These are phyloP conservation scores for Sinotaia quadrata DNA, from an alignment of 2,888 invertebrate species.

Conservation along the genomic window DNA sequence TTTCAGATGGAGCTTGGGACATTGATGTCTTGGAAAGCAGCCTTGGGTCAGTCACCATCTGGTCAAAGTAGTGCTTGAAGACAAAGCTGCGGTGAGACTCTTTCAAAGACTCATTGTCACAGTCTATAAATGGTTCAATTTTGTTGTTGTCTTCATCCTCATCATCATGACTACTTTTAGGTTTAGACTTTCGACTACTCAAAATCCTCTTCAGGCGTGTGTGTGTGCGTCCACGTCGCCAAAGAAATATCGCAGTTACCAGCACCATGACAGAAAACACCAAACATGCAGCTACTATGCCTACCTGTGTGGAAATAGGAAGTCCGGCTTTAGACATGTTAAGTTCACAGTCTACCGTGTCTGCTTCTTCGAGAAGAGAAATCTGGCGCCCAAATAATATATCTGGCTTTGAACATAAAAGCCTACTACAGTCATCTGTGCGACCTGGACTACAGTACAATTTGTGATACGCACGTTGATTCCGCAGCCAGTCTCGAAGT, in stretches of 20 bases:
- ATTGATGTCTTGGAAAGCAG: slow-evolving; percentile 28
- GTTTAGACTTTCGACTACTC: slow-evolving; percentile 28
- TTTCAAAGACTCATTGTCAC: slow-evolving; percentile 54
- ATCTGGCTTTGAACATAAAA: slow-evolving; percentile 48
- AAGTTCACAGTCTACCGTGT: slow-evolving; percentile 36
- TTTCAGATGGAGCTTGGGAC: slow-evolving; percentile 10
- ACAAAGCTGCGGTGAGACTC: slow-evolving; percentile 65
- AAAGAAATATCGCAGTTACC: slow-evolving; percentile 44
- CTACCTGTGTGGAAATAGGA: slow-evolving; percentile 37
- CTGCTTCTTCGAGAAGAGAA: slow-evolving; percentile 35
- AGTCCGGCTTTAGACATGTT: slow-evolving; percentile 36
- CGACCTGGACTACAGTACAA: slow-evolving; percentile 36
- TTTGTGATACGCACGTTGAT: slow-evolving; percentile 25
- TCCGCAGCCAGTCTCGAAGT: slow-evolving; percentile 53
- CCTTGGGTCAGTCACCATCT: slow-evolving; percentile 53
- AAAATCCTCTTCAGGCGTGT: slow-evolving; percentile 36
- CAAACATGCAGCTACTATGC: slow-evolving; percentile 42
- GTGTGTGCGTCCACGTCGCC: slow-evolving; percentile 44
- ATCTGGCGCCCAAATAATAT: slow-evolving; percentile 38
- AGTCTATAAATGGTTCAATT: slow-evolving; percentile 45
- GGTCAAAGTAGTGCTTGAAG: slow-evolving; percentile 60
- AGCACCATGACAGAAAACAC: slow-evolving; percentile 46
- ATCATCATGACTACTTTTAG: slow-evolving; percentile 41
- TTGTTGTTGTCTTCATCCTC: slow-evolving; percentile 46
- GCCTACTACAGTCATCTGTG: slow-evolving; percentile 39